phyloP scores from a whole-genome alignment of 2,888 invertebrate species.

The Amblyjoppa fuscipennis region DNA sequence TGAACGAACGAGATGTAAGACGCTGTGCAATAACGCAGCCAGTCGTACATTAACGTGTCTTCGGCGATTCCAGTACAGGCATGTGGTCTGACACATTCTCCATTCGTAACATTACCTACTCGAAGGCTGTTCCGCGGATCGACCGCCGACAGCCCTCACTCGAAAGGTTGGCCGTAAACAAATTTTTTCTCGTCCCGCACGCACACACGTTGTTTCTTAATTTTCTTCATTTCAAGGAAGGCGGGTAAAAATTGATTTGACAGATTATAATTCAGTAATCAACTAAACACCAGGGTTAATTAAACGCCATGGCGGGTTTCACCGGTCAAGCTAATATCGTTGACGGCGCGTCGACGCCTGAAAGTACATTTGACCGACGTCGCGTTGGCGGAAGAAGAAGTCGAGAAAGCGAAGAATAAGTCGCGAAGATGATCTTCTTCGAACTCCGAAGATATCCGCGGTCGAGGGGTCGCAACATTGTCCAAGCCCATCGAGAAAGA shows the following conservation, averaged over 20 bases:
- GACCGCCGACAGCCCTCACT: background rate
- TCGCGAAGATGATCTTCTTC: background rate
- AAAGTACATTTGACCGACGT: background rate
- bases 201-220: background rate
- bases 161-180: background rate
- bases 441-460: constrained; percentile 21
- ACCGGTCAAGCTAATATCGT: background rate
- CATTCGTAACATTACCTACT: constrained; percentile 12
- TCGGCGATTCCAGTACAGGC: background rate
- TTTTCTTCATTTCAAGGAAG: background rate
- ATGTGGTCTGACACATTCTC: background rate
- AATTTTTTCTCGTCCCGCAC: background rate
- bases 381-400: background rate
- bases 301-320: background rate
- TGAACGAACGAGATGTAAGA: background rate
- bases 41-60: background rate
- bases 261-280: background rate
- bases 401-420: background rate
- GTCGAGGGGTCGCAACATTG: constrained; percentile 4
- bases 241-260: background rate
- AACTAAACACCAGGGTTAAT: background rate
- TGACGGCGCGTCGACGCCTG: background rate
- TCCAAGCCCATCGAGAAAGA: constrained; percentile 49
- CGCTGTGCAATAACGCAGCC: background rate
- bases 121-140: background rate